Evolutionary conservation across 2,797 vertebrate species (phyloP).

Genomic region (Platalea minor): DNA sequence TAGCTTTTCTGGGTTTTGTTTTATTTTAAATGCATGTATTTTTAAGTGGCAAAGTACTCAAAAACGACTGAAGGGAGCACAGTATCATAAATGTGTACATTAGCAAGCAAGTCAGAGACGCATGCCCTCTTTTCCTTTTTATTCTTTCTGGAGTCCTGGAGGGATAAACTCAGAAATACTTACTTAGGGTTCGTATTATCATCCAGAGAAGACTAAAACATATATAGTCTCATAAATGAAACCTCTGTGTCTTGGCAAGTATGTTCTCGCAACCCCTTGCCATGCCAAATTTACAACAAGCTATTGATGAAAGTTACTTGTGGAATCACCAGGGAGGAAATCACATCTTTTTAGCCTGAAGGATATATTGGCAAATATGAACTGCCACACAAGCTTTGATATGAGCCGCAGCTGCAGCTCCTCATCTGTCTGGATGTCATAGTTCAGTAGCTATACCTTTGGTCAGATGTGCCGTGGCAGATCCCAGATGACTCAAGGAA

Average conservation of each 20-base stretch:
- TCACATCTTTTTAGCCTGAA: slow-evolving; percentile 6
- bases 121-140: background rate
- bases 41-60: background rate
- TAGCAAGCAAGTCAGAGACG: background rate
- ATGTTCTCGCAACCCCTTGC: background rate
- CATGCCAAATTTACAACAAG: slow-evolving; percentile 1
- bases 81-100: background rate
- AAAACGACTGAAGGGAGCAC: background rate
- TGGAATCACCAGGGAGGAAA: slow-evolving; percentile 17
- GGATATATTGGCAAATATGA: slow-evolving; percentile 22
- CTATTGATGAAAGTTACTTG: slow-evolving; percentile 18
- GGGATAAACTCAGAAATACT: background rate
- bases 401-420: background rate
- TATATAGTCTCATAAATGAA: background rate
- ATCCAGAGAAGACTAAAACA: background rate
- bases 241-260: background rate
- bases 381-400: slow-evolving; percentile 9
- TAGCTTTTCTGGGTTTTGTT: background rate
- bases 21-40: background rate
- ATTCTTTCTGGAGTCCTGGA: background rate
- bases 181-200: background rate
- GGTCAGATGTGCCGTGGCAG: background rate
- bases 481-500: background rate
- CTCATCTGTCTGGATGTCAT: background rate
- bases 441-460: slow-evolving; percentile 17